Evolutionary conservation across 2,113 vertebrate genomes (phyloP).

Genomic region (Sylvia atricapilla): DNA sequence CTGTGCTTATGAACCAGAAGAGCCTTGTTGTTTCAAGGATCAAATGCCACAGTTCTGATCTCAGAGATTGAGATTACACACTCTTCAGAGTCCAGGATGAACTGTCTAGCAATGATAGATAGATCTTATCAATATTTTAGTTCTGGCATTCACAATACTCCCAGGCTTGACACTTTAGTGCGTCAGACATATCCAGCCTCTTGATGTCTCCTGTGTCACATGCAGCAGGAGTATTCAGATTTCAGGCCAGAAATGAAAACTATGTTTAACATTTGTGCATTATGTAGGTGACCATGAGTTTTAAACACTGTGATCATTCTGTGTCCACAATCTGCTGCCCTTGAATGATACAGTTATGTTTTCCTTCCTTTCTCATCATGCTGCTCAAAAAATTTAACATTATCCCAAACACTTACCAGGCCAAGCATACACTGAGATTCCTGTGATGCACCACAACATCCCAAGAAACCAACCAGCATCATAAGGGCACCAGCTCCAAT

Average conservation of each 20-base stretch:
- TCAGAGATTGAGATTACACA: not conserved
- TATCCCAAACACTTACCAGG: conserved; percentile 77
- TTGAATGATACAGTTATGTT: not conserved
- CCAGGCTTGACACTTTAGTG: not conserved
- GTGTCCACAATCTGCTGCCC: not conserved
- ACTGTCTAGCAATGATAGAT: not conserved
- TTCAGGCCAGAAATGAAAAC: not conserved
- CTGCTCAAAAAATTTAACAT: not conserved
- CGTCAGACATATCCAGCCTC: not conserved
- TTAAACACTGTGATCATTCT: not conserved
- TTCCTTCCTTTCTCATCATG: not conserved
- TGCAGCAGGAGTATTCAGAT: not conserved
- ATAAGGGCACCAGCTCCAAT: conserved; percentile 93
- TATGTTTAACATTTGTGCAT: not conserved
- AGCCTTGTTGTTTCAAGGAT: not conserved
- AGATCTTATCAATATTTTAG: not conserved
- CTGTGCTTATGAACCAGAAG: not conserved
- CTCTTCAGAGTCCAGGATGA: not conserved
- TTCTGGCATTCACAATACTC: not conserved
- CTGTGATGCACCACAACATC: conserved; percentile 93
- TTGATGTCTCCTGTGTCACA: not conserved
- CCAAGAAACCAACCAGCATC: conserved; percentile 97
- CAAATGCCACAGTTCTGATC: not conserved
- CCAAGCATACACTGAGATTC: conserved; percentile 97
- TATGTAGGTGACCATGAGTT: not conserved